These are phyloP conservation scores for Catamblyrhynchus diadema DNA, from an alignment of 2,797 vertebrate genomes.

Conservation along the genomic window DNA sequence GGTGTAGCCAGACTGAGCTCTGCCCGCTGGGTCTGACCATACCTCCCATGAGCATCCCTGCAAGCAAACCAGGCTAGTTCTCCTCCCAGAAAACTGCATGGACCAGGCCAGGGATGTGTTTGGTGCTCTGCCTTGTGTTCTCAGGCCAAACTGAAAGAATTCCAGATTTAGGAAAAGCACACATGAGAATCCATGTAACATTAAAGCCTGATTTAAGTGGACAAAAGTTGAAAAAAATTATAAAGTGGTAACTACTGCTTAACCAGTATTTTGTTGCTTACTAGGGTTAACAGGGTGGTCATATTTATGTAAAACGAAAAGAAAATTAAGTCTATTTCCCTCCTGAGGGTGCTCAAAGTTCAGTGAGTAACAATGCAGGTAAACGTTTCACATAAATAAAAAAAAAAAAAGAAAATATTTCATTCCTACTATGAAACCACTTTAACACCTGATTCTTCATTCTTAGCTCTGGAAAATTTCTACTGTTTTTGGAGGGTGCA, in stretches of 20 bases:
- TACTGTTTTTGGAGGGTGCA: neutral
- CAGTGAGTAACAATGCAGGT: neutral
- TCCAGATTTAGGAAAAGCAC: neutral
- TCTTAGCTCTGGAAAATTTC: neutral
- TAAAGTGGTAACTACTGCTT: neutral
- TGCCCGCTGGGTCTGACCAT: conserved; percentile 78
- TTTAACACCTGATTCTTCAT: neutral
- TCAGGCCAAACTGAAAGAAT: neutral
- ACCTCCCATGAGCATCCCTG: conserved; percentile 30
- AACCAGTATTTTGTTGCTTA: neutral
- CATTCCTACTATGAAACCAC: neutral
- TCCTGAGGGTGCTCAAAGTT: neutral
- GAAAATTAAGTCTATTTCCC: neutral
- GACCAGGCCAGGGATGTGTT: accelerated
- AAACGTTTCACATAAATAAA: neutral
- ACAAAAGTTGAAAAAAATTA: neutral
- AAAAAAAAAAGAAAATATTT: neutral
- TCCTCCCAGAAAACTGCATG: neutral
- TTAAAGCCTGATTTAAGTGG: neutral
- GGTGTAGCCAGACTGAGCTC: conserved; percentile 78
- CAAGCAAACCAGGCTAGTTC: neutral
- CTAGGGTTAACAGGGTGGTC: neutral
- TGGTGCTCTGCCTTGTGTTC: neutral
- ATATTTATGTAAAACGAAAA: neutral
- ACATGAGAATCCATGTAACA: neutral